A percentile compares a stretch with the other conserved stretches of the same genome.
These are phyloP conservation scores for Agriopis leucophaearia DNA, from an alignment of 2,888 invertebrate species.

Conservation along the genomic window DNA sequence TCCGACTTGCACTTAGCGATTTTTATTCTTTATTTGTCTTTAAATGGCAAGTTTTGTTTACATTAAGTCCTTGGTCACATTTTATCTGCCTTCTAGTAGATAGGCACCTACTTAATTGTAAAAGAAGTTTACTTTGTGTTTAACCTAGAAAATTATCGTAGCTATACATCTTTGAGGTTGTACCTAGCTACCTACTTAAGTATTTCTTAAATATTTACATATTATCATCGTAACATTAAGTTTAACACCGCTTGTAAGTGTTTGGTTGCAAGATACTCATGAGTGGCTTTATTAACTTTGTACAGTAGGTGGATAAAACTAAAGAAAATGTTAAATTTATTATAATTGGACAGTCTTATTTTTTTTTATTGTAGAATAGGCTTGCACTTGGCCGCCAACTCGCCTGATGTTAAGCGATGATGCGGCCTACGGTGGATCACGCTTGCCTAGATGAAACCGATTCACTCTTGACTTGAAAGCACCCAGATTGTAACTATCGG, in stretches of 20 bases:
- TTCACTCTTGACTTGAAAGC: too few species aligned
- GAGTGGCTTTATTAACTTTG: constrained; percentile 8
- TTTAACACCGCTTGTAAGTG: constrained; percentile 13
- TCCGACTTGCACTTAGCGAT: too few species aligned
- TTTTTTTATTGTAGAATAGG: too few species aligned
- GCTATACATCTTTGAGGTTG: constrained; percentile 10
- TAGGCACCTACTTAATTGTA: background rate
- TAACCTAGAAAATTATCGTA: constrained; percentile 24
- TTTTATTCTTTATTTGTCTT: too few species aligned
- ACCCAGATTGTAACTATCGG: too few species aligned
- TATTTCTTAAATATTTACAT: constrained; percentile 21
- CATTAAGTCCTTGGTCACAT: background rate
- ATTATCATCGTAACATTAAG: constrained; percentile 19
- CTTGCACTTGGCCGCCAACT: too few species aligned
- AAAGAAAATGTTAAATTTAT: background rate
- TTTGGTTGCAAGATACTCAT: constrained; percentile 5
- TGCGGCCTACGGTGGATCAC: too few species aligned
- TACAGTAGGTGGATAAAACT: background rate
- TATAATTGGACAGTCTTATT: too few species aligned
- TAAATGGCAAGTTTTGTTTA: too few species aligned
- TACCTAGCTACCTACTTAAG: constrained; percentile 1
- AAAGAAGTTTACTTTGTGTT: background rate
- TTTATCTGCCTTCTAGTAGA: background rate
- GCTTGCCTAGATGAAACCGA: too few species aligned
- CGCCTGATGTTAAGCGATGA: too few species aligned